Conservation (phyloP, 2,888 invertebrate species). For the Tetragonula carbonaria region DNA sequence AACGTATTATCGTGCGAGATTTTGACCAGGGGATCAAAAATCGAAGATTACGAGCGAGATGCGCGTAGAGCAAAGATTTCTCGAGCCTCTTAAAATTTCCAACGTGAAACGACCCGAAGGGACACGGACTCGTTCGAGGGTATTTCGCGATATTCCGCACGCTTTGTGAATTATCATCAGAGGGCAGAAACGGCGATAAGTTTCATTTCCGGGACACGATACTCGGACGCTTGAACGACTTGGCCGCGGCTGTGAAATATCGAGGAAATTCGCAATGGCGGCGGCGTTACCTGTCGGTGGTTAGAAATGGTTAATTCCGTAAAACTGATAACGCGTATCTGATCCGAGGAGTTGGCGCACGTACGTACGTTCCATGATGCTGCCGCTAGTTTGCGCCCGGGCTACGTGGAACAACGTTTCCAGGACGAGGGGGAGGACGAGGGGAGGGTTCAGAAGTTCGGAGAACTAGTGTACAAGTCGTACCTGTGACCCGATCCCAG, state of each 20-base stretch:
- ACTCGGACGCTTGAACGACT: conserved; percentile 28
- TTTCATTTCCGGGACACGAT: neutral
- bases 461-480: conserved; percentile 54
- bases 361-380: conserved; percentile 45
- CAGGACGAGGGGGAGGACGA: conserved; percentile 3
- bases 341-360: conserved; percentile 46
- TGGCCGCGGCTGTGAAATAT: conserved; percentile 18
- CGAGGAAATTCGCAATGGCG: conserved; percentile 38
- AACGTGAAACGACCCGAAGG: too few species aligned
- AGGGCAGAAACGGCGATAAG: neutral
- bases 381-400: conserved; percentile 6
- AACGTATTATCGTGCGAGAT: neutral
- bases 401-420: conserved; percentile 51
- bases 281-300: neutral
- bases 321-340: conserved; percentile 57
- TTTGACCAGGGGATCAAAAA: neutral
- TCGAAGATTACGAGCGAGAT: neutral
- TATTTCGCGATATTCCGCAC: neutral
- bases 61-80: neutral
- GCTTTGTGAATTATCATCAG: neutral
- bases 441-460: conserved; percentile 58
- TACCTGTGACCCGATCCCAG: conserved; percentile 51
- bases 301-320: conserved; percentile 47
- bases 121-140: neutral
- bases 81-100: neutral